These are phyloP conservation scores for Lissonota sp. DNA, from an alignment of 2,888 invertebrate species.

Conservation along the genomic window DNA sequence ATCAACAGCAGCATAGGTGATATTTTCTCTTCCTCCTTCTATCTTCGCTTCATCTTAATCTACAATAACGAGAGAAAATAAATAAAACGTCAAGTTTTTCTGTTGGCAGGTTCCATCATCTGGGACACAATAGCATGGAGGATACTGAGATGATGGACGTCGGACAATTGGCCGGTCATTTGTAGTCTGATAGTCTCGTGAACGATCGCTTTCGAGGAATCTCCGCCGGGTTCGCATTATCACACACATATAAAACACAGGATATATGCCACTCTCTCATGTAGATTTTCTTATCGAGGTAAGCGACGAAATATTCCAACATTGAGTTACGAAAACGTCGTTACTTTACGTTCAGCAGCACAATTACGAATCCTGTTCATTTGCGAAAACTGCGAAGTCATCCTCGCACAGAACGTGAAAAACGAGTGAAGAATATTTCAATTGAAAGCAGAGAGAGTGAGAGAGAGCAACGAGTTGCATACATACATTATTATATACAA, in stretches of 20 bases:
- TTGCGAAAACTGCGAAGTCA: not conserved
- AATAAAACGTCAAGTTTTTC: conserved; percentile 26
- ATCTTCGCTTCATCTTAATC: too few species aligned
- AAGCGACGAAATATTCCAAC: conserved; percentile 13
- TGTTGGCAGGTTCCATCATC: conserved; percentile 74
- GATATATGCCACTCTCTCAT: conserved; percentile 15
- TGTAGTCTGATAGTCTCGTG: conserved; percentile 71
- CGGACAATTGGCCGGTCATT: conserved; percentile 75
- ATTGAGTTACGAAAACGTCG: not conserved
- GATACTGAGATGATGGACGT: conserved; percentile 82
- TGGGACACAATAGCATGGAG: conserved; percentile 77
- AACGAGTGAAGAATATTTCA: not conserved
- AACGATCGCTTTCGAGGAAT: conserved; percentile 30
- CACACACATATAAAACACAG: conserved; percentile 22
- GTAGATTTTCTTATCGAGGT: conserved; percentile 17
- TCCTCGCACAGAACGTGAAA: not conserved
- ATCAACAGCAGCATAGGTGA: conserved; percentile 75
- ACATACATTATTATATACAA: conserved; percentile 4
- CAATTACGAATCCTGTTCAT: not conserved
- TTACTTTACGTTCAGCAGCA: not conserved
- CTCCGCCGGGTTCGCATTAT: conserved; percentile 45
- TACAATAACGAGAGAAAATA: too few species aligned
- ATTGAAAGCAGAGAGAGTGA: not conserved
- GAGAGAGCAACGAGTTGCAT: not conserved
- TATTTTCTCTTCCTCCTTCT: not conserved